Evolutionary conservation across 2,888 invertebrate species (phyloP), one percentile per base, ranked within the genome.

Genomic region (Coremacera marginata): DNA sequence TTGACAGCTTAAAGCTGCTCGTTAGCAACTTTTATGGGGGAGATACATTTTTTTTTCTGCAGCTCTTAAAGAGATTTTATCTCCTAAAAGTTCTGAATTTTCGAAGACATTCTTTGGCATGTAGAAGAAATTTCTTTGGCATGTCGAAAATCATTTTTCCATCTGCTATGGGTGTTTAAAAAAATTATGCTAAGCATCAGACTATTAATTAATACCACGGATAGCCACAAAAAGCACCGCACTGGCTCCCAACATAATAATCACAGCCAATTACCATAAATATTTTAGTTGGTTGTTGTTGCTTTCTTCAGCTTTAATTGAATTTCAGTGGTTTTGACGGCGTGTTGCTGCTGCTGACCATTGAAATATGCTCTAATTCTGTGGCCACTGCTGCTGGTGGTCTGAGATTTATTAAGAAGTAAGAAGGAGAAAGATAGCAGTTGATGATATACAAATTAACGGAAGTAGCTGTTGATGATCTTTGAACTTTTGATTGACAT

Each of bases 361-460:
- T 84, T 85, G 83, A 84, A 67, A 75, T 76, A 71, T 81, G 81
- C 79, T 79, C 81, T 80, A 60, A 60, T 27, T 16, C 11, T 27
- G 14, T 25, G 60, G 27, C 60, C n/a, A n/a, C n/a, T 27, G 60
- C 60, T 60, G 60, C 25, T 60, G 60, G 60, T 55, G 55, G 55
- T n/a, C 55, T 60, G 60, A n/a, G 60, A 60, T 60, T 60, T 60
- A 25, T 11, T 25, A 60, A 60, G 25, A 27, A 49, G 73, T 63
- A 72, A 73, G 77, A 72, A 14, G 7, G 60, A 60, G 60, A 5
- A 2, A 27, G 1, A 3, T 25, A 27, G 25, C 44, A 3, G 14
- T 11, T 11, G 44, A 44, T 44, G 11, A 7, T 3, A 44, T 44
- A 44, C 44, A 44, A 44, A 44, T 44, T 27, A 65, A 62, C 37